phyloP scores from a whole-genome alignment of 1,140 invertebrate genomes.

The Ptiloglossa arizonensis region DNA sequence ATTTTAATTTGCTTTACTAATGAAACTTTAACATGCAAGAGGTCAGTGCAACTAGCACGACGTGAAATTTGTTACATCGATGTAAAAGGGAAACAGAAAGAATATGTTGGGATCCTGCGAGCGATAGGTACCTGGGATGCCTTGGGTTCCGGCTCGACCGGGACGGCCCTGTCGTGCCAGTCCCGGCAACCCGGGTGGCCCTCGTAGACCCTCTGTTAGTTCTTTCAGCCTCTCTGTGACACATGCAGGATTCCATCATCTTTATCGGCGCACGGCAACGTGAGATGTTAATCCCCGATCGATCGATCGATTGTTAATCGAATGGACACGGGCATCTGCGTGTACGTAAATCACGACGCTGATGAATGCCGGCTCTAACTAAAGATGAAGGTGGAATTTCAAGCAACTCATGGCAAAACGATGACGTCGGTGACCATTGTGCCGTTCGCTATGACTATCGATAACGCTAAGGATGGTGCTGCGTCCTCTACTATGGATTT shows the following conservation, averaged over 20 bases:
- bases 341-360: conserved; percentile 32
- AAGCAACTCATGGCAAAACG: conserved; percentile 43
- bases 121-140: conserved; percentile 80
- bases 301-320: conserved; percentile 50
- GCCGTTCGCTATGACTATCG: conserved; percentile 20
- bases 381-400: conserved; percentile 39
- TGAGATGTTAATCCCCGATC: conserved; percentile 62
- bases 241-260: conserved; percentile 72
- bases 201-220: conserved; percentile 82
- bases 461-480: not conserved
- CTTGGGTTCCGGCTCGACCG: conserved; percentile 77
- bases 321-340: conserved; percentile 6
- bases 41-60: not conserved
- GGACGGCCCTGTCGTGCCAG: conserved; percentile 71
- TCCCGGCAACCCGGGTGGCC: conserved; percentile 81
- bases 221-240: conserved; percentile 82
- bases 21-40: not conserved
- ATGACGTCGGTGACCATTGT: conserved; percentile 31
- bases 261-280: conserved; percentile 70
- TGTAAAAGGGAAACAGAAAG: not conserved
- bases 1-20: not conserved
- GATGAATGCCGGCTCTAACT: conserved; percentile 11
- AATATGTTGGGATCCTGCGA: conserved; percentile 8
- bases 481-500: not conserved
- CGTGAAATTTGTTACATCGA: not conserved